phyloP scores from a whole-genome alignment of 2,888 invertebrate species.

The Nowickia ferox region DNA sequence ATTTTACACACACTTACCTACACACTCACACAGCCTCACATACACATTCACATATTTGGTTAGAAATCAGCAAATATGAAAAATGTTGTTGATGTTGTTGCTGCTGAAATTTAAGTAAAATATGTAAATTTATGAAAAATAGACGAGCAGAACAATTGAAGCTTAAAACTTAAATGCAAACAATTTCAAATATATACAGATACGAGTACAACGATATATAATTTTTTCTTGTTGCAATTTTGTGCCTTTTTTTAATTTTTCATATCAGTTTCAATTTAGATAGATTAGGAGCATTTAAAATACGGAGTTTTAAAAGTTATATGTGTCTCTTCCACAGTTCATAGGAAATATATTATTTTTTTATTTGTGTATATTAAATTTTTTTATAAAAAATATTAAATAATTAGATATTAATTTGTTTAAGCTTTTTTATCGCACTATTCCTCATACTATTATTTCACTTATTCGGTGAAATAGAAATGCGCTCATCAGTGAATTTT shows the following conservation, averaged over 20 bases:
- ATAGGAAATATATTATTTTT: too few relatives aligned
- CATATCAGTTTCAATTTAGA: too few relatives aligned
- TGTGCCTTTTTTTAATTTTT: not conserved
- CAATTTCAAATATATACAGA: constrained; percentile 49
- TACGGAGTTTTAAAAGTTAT: too few relatives aligned
- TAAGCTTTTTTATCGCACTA: too few relatives aligned
- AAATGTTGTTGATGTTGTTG: not conserved
- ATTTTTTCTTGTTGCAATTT: constrained; percentile 15
- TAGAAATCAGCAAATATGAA: constrained; percentile 39
- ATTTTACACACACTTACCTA: not conserved
- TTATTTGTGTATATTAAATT: too few relatives aligned
- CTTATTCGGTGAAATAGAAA: too few relatives aligned
- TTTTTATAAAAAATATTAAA: too few relatives aligned
- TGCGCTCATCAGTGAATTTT: too few relatives aligned
- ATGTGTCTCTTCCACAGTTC: too few relatives aligned
- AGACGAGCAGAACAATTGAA: constrained; percentile 39
- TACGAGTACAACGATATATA: constrained; percentile 21
- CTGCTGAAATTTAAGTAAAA: constrained; percentile 49
- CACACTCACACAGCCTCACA: not conserved
- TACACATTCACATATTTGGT: not conserved
- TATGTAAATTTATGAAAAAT: constrained; percentile 70
- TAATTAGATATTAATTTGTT: too few relatives aligned
- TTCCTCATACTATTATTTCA: too few relatives aligned
- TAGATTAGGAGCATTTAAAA: too few relatives aligned
- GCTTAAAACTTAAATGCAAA: constrained; percentile 51